Percentiles rank a stretch among this genome's conserved stretches.
Conservation (phyloP, 2,888 invertebrate genomes). For the Cheilosia scutellata region DNA sequence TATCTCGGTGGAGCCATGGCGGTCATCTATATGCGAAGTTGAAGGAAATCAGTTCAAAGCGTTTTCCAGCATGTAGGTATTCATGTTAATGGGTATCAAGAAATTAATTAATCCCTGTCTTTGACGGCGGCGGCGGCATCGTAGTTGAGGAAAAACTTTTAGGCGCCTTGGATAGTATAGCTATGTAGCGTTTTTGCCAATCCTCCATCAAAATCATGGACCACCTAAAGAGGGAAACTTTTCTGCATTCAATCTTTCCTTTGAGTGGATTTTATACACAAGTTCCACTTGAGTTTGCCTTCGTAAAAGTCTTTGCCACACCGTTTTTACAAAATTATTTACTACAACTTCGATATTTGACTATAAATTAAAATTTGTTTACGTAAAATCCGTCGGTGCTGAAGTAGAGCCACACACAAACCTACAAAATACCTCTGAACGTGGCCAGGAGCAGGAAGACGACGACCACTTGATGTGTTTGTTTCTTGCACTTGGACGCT, state of each 20-base stretch:
- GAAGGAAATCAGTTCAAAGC: conserved; percentile 54
- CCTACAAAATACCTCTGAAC: not conserved
- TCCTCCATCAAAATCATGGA: conserved; percentile 60
- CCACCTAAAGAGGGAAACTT: conserved; percentile 44
- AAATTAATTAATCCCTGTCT: conserved; percentile 76
- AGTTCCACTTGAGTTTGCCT: conserved; percentile 35
- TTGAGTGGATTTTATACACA: conserved; percentile 27
- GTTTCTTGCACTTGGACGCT: conserved; percentile 71
- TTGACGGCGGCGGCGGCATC: conserved; percentile 41
- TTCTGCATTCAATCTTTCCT: conserved; percentile 8
- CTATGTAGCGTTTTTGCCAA: conserved; percentile 3
- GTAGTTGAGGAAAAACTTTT: conserved; percentile 45
- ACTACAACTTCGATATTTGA: conserved; percentile 73
- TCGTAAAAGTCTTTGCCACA: conserved; percentile 10
- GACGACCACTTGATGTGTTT: conserved; percentile 66
- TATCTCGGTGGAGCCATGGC: conserved; percentile 58
- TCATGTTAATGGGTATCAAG: conserved; percentile 72
- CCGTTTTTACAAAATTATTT: conserved; percentile 62
- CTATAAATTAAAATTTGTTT: conserved; percentile 75
- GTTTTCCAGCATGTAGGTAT: conserved; percentile 54
- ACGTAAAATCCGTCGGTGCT: conserved; percentile 59
- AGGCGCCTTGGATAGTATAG: conserved; percentile 62
- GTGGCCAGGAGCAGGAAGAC: not conserved
- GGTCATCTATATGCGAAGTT: conserved; percentile 38
- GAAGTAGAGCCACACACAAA: conserved; percentile 11